Base-by-base conservation (phyloP, 2,113 vertebrate species). In the Fregetta grallaria region DNA sequence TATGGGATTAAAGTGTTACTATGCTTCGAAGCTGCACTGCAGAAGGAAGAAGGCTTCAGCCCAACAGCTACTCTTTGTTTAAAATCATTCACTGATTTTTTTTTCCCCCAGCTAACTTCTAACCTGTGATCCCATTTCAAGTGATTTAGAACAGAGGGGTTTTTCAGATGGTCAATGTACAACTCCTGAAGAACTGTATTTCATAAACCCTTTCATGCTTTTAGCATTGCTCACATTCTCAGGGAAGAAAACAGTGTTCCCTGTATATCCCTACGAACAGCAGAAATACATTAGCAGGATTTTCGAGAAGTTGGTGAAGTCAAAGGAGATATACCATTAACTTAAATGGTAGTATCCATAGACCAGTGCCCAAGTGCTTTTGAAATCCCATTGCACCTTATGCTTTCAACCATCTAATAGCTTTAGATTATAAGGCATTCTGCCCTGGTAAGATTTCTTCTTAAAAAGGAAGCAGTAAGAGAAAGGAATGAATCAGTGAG, bases 381-480 rank as follows among this genome's bases (percentile, higher is more conserved):
- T 42, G 62, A 89, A 95, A 76, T 92, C 73, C 83, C 76, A 32
- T 61, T 93, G n/a, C 19, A 72, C 70, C 34, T 89, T 62, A n/a
- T 79, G 45, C 73, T 91, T 96, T 85, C 74, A 95, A 3, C 49
- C 53, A 49, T 87, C 42, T 68, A 72, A 85, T 62, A 85, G 63
- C 81, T 82, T 90, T 86, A 68, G 47, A 88, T 89, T 90, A 47
- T 73, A 68, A 92, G 38, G 38, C 55, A 63, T 74, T 92, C 62
- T 75, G 62, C 53, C 32, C 53, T 91, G 67, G 56, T 75, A 82
- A 82, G 29, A 67, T 91, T 91, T 91, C 52, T 94, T 88, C 68
- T 96, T 88, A 50, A 95, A 94, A 96, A 88, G 62, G 70, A 84
- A 91, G 29, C 58, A 34, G 61, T 85, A 81, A 94, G 66, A 72